phyloP scores from a whole-genome alignment of 35 echinoderm and acorn worm species.

The Eucidaris tribuloides region DNA sequence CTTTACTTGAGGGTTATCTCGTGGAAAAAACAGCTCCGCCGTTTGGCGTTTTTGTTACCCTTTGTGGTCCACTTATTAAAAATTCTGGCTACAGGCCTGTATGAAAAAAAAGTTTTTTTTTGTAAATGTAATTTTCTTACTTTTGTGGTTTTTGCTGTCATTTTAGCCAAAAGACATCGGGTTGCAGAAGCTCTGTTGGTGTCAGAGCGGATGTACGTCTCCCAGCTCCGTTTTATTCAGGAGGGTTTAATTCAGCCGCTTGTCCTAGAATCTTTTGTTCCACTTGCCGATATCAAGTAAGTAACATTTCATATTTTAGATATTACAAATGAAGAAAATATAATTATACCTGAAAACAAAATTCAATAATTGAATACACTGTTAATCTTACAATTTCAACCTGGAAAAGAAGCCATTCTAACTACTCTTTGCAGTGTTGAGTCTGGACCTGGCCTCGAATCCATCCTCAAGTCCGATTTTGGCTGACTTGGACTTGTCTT shows the following conservation, averaged over 20 bases:
- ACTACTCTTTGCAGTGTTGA: background rate
- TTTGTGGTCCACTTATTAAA: background rate
- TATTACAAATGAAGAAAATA: background rate
- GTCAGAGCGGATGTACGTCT: slow-evolving; percentile 36
- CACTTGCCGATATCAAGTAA: slow-evolving; percentile 40
- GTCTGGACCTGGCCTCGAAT: background rate
- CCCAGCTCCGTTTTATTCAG: slow-evolving; percentile 12
- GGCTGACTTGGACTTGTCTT: too few relatives aligned
- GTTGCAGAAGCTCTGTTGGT: slow-evolving; percentile 5
- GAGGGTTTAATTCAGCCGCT: slow-evolving; percentile 34
- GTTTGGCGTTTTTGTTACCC: background rate
- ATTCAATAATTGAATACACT: background rate
- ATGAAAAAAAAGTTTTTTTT: background rate
- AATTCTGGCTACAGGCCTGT: background rate
- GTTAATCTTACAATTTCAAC: background rate
- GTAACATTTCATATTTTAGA: background rate
- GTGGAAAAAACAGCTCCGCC: background rate
- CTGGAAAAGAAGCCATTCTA: background rate
- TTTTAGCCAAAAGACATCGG: background rate
- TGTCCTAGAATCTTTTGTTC: slow-evolving; percentile 33
- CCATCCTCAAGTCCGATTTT: background rate
- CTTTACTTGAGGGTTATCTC: background rate
- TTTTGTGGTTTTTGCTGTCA: background rate
- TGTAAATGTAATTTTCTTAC: background rate
- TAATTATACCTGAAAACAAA: background rate